Evolutionary conservation across 2,888 invertebrate species (phyloP).

Genomic region (Drosophila picticornis): DNA sequence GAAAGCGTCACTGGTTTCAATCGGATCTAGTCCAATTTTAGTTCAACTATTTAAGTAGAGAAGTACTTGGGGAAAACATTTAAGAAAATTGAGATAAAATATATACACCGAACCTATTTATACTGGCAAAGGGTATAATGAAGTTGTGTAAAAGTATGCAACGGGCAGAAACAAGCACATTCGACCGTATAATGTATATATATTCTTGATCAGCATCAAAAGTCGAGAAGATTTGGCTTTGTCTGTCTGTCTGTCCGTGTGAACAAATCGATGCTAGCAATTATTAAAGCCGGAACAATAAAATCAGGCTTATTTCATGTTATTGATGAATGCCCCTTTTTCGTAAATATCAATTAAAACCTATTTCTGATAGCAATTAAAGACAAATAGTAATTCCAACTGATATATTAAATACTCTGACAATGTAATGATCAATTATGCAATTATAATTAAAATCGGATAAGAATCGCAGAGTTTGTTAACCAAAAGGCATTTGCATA

Average conservation of each 20-base stretch:
- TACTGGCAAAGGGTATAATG: not conserved
- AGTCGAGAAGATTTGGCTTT: not conserved
- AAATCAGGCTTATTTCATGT: not conserved
- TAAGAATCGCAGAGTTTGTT: too few species aligned
- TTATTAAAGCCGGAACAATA: not conserved
- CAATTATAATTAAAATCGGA: too few species aligned
- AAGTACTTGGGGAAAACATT: not conserved
- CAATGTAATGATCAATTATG: too few species aligned
- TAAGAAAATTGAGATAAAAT: not conserved
- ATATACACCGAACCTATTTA: not conserved
- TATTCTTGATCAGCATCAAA: not conserved
- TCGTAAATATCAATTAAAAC: not conserved
- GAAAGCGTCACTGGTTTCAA: conserved; percentile 14
- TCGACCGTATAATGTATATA: not conserved
- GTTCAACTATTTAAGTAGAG: not conserved
- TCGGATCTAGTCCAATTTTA: not conserved
- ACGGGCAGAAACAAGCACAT: not conserved
- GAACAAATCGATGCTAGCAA: not conserved
- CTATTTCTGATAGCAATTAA: not conserved
- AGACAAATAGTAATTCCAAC: too few species aligned
- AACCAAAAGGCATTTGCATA: too few species aligned
- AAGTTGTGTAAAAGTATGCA: not conserved
- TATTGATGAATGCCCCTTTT: too few species aligned
- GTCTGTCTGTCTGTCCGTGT: not conserved
- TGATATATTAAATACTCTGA: too few species aligned